These are phyloP conservation scores for Syngnathus floridae DNA, from an alignment of 2,113 vertebrate species.

Conservation along the genomic window DNA sequence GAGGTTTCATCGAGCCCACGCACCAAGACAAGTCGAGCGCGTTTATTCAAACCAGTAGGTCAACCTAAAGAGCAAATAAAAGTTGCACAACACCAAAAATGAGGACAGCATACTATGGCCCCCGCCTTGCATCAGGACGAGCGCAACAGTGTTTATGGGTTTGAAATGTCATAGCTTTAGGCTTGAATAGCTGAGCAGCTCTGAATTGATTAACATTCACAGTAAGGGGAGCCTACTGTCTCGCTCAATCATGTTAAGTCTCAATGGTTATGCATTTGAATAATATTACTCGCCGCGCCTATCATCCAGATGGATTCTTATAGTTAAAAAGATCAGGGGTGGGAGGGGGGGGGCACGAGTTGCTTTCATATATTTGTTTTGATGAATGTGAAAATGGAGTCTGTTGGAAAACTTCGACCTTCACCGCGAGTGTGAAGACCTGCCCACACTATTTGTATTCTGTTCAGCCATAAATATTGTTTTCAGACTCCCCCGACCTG, in stretches of 20 bases:
- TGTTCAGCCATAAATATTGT: constrained; percentile 29
- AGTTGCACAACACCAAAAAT: constrained; percentile 41
- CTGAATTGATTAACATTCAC: constrained; percentile 73
- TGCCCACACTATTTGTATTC: constrained; percentile 31
- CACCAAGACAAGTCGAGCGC: constrained; percentile 11
- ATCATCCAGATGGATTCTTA: constrained; percentile 39
- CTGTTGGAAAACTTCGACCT: constrained; percentile 7
- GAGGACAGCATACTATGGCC: constrained; percentile 38
- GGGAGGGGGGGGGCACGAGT: constrained; percentile 6
- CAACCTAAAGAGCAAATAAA: constrained; percentile 31
- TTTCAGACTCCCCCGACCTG: constrained; percentile 17
- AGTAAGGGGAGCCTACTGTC: constrained; percentile 63
- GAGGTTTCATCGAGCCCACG: constrained; percentile 11
- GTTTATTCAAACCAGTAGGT: constrained; percentile 28
- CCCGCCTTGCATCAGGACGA: constrained; percentile 28
- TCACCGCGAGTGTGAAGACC: constrained; percentile 19
- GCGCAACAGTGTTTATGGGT: constrained; percentile 61
- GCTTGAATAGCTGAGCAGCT: constrained; percentile 70
- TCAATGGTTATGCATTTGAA: constrained; percentile 59
- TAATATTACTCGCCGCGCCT: constrained; percentile 48
- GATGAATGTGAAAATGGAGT: constrained; percentile 32
- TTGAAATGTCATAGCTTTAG: constrained; percentile 71
- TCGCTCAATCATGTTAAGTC: constrained; percentile 61
- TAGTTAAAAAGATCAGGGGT: constrained; percentile 18
- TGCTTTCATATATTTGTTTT: constrained; percentile 38